Evolutionary conservation across 2,113 vertebrate genomes (phyloP), one percentile per base, ranked within the genome.

Genomic region (Ophiodon elongatus): DNA sequence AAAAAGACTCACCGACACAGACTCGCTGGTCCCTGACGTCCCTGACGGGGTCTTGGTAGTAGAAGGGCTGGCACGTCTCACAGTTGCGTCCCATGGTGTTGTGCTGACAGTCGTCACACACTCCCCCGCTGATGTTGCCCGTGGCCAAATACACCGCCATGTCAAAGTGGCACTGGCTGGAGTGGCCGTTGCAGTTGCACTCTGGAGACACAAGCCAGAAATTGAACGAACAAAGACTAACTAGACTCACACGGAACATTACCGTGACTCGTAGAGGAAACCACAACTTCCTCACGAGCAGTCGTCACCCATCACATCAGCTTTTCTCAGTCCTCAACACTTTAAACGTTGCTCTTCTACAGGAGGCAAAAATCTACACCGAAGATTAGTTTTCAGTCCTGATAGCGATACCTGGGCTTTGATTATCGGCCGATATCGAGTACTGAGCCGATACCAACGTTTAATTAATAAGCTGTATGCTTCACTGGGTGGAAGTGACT

Each of bases 71-170:
- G 73, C 96, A 97, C 66, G 88, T 94, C 90, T 97, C 96, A 90
- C 96, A 96, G 92, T 93, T 95, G 84, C 94, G 94, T 56, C 96
- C 96, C 93, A 96, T 93, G 11, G 96, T 96, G 91, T 96, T 96
- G 89, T 96, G 95, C 77, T 82, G 89, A 71, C 96, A 97, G 80
- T 94, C 77, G 6, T 96, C 95, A 85, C 96, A 97, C 71, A 97
- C 96, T 7, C 96, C 96, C 8, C 98, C 98, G 11, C 97, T 99
- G 80, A 92, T 69, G 35, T 98, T 98, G 13, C 96, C 95, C 5
- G 94, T 97, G 27, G 96, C 95, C 93, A 98, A 88, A 92, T 96
- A 99, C 37, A 97, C 94, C 0, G 97, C 98, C 96, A 97, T 98
- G 91, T 99, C 98, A 0, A 99, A 99, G 94, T 98, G 97, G 77